Evolutionary conservation across 2,797 vertebrate genomes (phyloP), one percentile per base, ranked within the genome.

Genomic region (Arvicola amphibius): DNA sequence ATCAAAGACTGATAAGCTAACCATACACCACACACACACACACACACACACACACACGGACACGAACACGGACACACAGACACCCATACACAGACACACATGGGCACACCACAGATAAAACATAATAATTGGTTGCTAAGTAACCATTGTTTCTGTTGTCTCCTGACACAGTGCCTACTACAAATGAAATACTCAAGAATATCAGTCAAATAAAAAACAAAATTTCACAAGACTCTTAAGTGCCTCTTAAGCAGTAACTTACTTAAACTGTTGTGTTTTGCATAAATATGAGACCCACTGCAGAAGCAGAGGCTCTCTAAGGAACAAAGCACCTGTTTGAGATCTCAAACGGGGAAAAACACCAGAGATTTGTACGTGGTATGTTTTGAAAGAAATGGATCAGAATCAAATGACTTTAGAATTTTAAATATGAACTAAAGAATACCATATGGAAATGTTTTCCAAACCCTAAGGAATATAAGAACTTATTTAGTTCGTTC

Each of bases 201-300:
- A 88, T 1, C 88, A 53, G n/a, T 79, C 71, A 96, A 83, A 63
- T 83, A 48, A 90, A 74, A 27, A 84, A 23, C 53, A 94, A 88
- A 93, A 77, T 73, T 94, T 81, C 94, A 92, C 73, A 95, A 91
- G 78, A 89, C 37, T 76, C 27, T 61, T 73, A 85, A 65, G 67
- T 32, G 86, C 29, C 8, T 25, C 78, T 69, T 32, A 89, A 93
- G 71, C 10, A 69, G n/a, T 59, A 90, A 88, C n/a, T 87, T 61
- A 48, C 11, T 78, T 80, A 87, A 90, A 93, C 73, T 59, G 74
- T 21, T 69, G 43, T 53, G 34, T 53, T 92, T 90, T 37, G 79
- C 53, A 23, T 59, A 91, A 95, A 43, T 61, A 77, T 71, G 85
- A 93, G 17, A 85, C 8, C 21, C 65, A 88, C 34, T 76, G 5